Conservation (phyloP, 2,888 invertebrate species). For the Acholoe squamosa region DNA sequence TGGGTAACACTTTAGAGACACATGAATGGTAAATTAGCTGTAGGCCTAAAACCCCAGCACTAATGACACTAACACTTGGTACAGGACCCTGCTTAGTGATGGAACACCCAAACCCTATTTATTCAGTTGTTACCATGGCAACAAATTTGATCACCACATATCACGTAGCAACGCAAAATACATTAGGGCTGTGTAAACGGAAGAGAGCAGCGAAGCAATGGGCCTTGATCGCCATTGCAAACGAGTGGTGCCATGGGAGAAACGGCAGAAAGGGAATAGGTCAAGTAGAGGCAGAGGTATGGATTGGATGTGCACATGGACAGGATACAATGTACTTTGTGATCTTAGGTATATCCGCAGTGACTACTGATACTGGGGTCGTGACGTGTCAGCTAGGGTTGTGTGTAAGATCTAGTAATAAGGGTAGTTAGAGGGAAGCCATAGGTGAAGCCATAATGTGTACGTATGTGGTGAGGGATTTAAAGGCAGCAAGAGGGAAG, state of each 20-base stretch:
- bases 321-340: too few species aligned
- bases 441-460: background rate
- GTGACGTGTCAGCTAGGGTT: background rate
- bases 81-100: too few species aligned
- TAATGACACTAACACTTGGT: background rate
- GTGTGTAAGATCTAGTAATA: background rate
- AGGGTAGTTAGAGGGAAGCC: background rate
- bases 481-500: conserved; percentile 1
- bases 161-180: background rate
- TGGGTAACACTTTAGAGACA: too few species aligned
- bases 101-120: background rate
- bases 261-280: too few species aligned
- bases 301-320: too few species aligned
- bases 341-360: too few species aligned
- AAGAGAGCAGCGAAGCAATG: background rate
- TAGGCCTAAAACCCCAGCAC: background rate
- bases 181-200: conserved; percentile 15
- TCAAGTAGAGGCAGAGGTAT: too few species aligned
- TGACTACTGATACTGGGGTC: too few species aligned
- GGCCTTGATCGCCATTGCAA: background rate
- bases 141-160: conserved; percentile 29
- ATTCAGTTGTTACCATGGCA: conserved; percentile 15
- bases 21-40: too few species aligned
- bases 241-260: background rate
- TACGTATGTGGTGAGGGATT: too few species aligned